A percentile compares a stretch with the other conserved stretches of the same genome.
These are phyloP conservation scores for Plutella xylostella DNA, from an alignment of 2,888 invertebrate genomes.

Conservation along the genomic window DNA sequence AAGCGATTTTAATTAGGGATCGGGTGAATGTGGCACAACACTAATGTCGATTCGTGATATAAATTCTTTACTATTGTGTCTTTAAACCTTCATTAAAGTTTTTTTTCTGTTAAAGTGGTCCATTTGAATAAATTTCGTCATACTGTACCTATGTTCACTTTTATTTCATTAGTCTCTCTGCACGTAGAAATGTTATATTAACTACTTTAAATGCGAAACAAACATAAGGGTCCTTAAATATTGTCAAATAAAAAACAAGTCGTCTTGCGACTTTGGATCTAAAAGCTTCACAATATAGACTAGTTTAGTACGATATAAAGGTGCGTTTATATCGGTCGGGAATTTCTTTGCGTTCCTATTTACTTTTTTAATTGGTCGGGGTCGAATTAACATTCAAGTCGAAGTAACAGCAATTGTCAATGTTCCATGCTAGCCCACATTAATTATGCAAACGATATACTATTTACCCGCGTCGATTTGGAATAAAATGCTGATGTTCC, in stretches of 20 bases:
- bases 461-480: constrained; percentile 20
- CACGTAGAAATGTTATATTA: too few species aligned
- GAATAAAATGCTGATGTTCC: constrained; percentile 33
- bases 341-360: constrained; percentile 3
- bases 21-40: constrained; percentile 14
- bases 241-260: too few species aligned
- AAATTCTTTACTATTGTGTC: too few species aligned
- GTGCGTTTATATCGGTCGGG: neutral
- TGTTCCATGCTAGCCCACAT: constrained; percentile 38
- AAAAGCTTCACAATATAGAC: too few species aligned
- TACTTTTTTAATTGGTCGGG: constrained; percentile 1
- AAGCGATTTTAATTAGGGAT: constrained; percentile 47
- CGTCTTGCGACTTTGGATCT: too few species aligned
- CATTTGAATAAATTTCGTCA: too few species aligned
- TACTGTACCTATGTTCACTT: too few species aligned
- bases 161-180: too few species aligned
- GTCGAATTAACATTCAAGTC: constrained; percentile 4
- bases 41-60: constrained; percentile 27
- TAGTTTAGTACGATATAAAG: neutral
- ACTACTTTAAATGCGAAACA: too few species aligned
- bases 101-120: too few species aligned
- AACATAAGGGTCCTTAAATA: too few species aligned
- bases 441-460: constrained; percentile 47
- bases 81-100: too few species aligned
- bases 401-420: constrained; percentile 18